phyloP scores from a whole-genome alignment of 1,140 invertebrate species.

The Pogonus chalceus region DNA sequence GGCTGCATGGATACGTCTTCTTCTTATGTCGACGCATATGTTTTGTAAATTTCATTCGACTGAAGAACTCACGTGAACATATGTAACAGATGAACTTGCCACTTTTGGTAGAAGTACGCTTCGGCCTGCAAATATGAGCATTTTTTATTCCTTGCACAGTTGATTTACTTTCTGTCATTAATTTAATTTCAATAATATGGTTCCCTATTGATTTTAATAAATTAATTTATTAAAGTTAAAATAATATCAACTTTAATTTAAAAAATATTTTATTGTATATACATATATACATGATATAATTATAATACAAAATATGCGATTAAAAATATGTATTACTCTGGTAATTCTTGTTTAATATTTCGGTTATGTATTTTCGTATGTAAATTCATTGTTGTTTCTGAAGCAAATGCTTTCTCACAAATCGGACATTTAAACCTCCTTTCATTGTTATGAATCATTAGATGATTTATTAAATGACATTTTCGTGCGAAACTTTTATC shows the following conservation, averaged over 20 bases:
- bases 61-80: neutral
- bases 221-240: too few relatives aligned
- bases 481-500: too few relatives aligned
- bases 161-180: too few relatives aligned
- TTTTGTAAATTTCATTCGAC: neutral
- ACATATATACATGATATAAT: too few relatives aligned
- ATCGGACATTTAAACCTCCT: conserved; percentile 7
- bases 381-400: conserved; percentile 12
- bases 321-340: conserved; percentile 28
- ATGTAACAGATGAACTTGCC: neutral
- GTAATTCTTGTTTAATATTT: conserved; percentile 22
- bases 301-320: too few relatives aligned
- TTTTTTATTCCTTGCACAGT: neutral
- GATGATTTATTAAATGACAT: too few relatives aligned
- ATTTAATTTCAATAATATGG: too few relatives aligned
- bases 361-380: too few relatives aligned
- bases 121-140: neutral
- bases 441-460: neutral
- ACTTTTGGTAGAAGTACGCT: too few relatives aligned
- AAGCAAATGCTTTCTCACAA: conserved; percentile 23
- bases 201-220: too few relatives aligned
- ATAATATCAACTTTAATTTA: too few relatives aligned
- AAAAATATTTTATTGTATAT: too few relatives aligned
- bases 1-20: neutral
- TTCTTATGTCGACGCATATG: neutral